Evolutionary conservation across 2,797 vertebrate genomes (phyloP).

Genomic region (Tapirus indicus): DNA sequence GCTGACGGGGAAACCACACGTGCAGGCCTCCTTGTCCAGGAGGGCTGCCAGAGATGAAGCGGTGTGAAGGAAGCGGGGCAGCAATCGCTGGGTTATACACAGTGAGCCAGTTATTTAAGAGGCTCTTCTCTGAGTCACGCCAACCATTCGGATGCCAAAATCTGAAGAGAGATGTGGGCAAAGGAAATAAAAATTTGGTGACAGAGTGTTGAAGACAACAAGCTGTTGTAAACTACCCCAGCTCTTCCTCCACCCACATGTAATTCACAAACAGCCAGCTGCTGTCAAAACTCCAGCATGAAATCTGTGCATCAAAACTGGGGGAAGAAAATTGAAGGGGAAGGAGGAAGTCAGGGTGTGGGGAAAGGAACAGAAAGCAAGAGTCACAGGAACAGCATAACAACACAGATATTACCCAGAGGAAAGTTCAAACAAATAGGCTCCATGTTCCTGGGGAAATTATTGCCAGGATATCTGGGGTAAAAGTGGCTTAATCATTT

Average conservation of each 20-base stretch:
- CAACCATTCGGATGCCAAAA: not conserved
- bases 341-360: not conserved
- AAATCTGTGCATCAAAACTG: not conserved
- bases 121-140: not conserved
- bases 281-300: not conserved
- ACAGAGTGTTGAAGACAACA: not conserved
- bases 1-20: not conserved
- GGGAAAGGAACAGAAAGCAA: not conserved
- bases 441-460: not conserved
- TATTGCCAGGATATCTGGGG: no score
- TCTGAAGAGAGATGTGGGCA: not conserved
- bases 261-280: not conserved
- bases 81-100: not conserved
- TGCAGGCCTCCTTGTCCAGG: not conserved
- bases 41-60: not conserved
- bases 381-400: not conserved
- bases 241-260: fast-evolving
- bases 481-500: not conserved
- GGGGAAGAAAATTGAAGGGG: not conserved
- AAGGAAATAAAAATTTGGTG: not conserved
- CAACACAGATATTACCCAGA: not conserved
- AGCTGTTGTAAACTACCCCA: not conserved
- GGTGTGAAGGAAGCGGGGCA: not conserved
- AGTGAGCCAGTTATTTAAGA: not conserved
- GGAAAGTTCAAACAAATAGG: not conserved